These are phyloP conservation scores for Ancistrus triradiatus DNA, from an alignment of 2,113 vertebrate species.

Conservation along the genomic window DNA sequence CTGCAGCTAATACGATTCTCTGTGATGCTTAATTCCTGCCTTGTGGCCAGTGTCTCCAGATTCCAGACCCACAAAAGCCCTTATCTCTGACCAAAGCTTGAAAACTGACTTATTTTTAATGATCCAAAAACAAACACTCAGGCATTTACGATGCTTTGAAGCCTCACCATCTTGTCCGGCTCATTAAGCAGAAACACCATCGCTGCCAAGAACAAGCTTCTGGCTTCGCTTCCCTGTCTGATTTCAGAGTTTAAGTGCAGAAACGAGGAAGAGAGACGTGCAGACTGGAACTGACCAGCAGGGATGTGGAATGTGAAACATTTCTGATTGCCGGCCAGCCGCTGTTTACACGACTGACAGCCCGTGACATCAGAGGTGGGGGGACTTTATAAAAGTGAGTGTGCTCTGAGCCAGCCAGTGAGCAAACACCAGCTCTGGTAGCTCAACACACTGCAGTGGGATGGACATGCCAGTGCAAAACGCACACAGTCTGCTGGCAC, in stretches of 20 bases:
- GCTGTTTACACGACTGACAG: conserved; percentile 70
- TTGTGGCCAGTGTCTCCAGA: conserved; percentile 15
- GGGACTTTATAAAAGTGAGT: conserved; percentile 71
- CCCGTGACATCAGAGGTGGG: conserved; percentile 71
- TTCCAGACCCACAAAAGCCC: conserved; percentile 20
- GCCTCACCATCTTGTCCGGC: background rate
- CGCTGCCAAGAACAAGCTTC: conserved; percentile 4
- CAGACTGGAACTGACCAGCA: conserved; percentile 61
- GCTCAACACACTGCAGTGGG: conserved; percentile 42
- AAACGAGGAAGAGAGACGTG: conserved; percentile 30
- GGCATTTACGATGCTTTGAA: background rate
- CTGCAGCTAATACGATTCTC: too few species aligned
- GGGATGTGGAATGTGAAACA: conserved; percentile 74
- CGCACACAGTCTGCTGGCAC: conserved; percentile 40
- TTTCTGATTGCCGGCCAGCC: conserved; percentile 64
- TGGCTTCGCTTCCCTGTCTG: conserved; percentile 4
- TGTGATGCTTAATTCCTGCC: too few species aligned
- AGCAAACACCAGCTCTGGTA: conserved; percentile 51
- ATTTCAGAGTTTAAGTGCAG: conserved; percentile 16
- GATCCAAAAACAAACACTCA: too few species aligned
- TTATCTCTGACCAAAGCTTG: background rate
- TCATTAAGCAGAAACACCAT: background rate
- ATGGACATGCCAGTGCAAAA: conserved; percentile 58
- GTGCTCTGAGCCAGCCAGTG: conserved; percentile 50
- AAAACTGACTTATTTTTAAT: too few species aligned